Evolutionary conservation across 2,888 invertebrate genomes (phyloP), one percentile per base, ranked within the genome.

Genomic region (Oscheius sp.): DNA sequence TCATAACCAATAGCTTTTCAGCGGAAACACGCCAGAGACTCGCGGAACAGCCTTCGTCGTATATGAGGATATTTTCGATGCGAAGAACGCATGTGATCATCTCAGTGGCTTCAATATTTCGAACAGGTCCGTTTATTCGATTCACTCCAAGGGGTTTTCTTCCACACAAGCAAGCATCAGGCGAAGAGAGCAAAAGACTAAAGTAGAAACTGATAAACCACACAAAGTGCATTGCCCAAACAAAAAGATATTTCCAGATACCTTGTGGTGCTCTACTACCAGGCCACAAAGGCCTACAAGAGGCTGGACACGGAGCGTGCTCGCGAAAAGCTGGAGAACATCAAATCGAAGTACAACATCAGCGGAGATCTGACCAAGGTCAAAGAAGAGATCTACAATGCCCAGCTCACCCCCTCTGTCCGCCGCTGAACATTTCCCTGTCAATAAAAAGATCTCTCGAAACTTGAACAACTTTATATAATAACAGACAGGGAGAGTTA

Each of bases 61-160:
- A 0, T 99, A 97, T 90, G 99, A 99, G 91, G 99, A 99, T 89
- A 99, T 99, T 87, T 99, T 99, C 92, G 99, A 99, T 92, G 99
- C 99, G 0, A 99, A 99, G 91, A 98, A 98, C 92, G 99, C 99
- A 2, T 99, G 99, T 91, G 99, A 99, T 90, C 98, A 99, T 91
- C 91, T 99, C 72, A 96, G 96, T 73, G 99, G 99, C 9, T 99
- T 99, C 90, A 99, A 99, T 90, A 98, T 99, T 47, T 98, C 98
- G 90, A 98, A 98, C 90, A 92, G 98, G 87, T 99, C 97, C 90
- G 50, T 50, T 42, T 63, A 21, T 63, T 48, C 33, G 63, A 21
- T 37, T 42, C 21, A 21, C 21, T 42, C 4, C 48, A 32, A 2
- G 5, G 0, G 21, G 10, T n/a, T 60, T 60, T 37, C 7, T 35